Base-by-base conservation (phyloP, 1,140 invertebrate species). In the Tribolium madens region DNA sequence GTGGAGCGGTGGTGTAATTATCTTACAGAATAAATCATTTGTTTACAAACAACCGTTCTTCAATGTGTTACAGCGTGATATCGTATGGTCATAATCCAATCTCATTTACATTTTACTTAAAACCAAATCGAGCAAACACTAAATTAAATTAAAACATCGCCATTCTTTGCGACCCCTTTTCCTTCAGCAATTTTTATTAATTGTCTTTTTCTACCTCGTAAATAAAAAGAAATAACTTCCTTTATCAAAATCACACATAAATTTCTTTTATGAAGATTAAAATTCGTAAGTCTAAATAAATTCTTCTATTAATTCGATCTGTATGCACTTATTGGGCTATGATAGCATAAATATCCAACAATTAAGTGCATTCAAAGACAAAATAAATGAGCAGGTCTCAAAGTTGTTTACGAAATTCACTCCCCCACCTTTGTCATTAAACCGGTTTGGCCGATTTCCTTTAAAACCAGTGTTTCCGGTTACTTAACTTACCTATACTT, bases 401-500 rank as follows among this genome's bases (percentile, higher is more conserved):
- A 60, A 60, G 53, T n/a, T n/a, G n/a, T n/a, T 31, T 31, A 31
- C 26, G 26, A 31, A 31, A 31, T 31, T 31, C 26, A 31, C n/a
- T n/a, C n/a, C n/a, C n/a, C n/a, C n/a, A n/a, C n/a, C n/a, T n/a
- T n/a, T n/a, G n/a, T n/a, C 2, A 31, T 31, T 31, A 31, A 31
- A 31, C 33, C 6, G 33, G 7, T 42, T n/a, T 10, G 1, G 1
- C 9, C 6, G 36, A 42, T 31, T 31, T 31, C 26, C 2, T 2
- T 31, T 2, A 31, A 31, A 31, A 3, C 6, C 26, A 3, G 26
- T 31, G 6, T 3, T 31, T 31, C 6, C n/a, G n/a, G n/a, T 31
- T 6, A 31, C 2, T 31, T 6, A 6, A 83, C 81, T 82, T 69
- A 84, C 83, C 83, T 76, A 83, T 71, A 73, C 78, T 78, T 81